Base-by-base conservation (phyloP, 2,797 vertebrate genomes). In the Miichthys miiuy region DNA sequence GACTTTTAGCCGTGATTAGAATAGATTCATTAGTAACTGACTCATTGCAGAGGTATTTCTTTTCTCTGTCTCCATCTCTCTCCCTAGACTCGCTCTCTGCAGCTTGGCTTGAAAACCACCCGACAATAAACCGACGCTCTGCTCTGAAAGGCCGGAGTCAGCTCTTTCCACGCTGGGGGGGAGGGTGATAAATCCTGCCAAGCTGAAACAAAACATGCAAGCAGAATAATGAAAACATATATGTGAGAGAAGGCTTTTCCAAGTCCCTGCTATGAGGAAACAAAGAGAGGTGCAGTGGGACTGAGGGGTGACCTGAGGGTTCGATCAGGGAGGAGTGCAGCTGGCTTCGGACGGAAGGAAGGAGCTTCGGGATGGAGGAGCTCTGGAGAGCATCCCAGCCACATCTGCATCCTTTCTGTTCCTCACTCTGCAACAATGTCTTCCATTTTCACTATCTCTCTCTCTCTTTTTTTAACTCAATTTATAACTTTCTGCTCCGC, bases 341-440 rank as follows among this genome's bases (percentile, higher is more conserved):
- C 77, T 72, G 81, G 66, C 42, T 54, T 51, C 2, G 14, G 65
- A 76, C 0, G 25, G 64, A 73, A 57, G 55, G 64, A 83, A 69
- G 74, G 44, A 58, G 68, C 14, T 41, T 44, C 23, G 25, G 69
- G 52, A 67, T 46, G 27, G 34, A 78, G 30, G 38, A 61, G 73
- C 74, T 79, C 76, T 58, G 34, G 87, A 80, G 85, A 82, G 57
- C 20, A 20, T 38, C 54, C 17, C 20, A 1, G 21, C 63, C 51
- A 77, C 82, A 79, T 86, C 71, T 80, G 64, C 79, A 88, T 89
- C 77, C 58, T 74, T 58, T 64, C 54, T 56, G 13, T 62, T 27
- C 55, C 48, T 68, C 18, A 0, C 38, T 55, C 58, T 62, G 21
- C 16, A 38, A 25, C 34, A 25, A 27, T 4, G 47, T 57, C 64